Conservation (phyloP, 2,888 invertebrate genomes). For the Orthosia cruda region DNA sequence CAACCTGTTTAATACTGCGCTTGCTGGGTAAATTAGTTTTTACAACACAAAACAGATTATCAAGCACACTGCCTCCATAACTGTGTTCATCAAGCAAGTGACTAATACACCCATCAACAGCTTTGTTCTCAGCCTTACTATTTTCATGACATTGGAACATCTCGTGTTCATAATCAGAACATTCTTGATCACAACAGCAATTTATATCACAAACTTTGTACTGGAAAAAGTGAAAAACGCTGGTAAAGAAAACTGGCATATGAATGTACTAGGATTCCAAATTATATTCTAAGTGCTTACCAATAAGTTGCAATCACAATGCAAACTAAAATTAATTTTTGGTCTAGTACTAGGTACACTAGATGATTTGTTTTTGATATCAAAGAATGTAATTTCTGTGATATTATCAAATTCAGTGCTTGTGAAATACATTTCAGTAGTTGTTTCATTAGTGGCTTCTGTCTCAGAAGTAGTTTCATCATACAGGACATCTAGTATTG, state of each 20-base stretch:
- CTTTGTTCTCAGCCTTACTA: slow-evolving; percentile 18
- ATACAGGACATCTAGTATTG: slow-evolving; percentile 82
- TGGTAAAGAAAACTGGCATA: background rate
- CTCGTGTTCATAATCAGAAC: slow-evolving; percentile 91
- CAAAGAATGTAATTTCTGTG: slow-evolving; percentile 84
- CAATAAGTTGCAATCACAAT: slow-evolving; percentile 85
- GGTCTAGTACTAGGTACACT: slow-evolving; percentile 70
- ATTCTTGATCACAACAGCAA: slow-evolving; percentile 96
- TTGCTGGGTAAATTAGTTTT: slow-evolving; percentile 85
- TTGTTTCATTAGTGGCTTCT: slow-evolving; percentile 73
- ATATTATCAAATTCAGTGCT: slow-evolving; percentile 83
- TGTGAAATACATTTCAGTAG: slow-evolving; percentile 76
- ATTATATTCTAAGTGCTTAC: slow-evolving; percentile 71
- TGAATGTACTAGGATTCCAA: background rate
- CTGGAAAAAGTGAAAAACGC: slow-evolving; percentile 82
- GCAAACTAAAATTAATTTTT: slow-evolving; percentile 71
- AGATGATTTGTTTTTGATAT: slow-evolving; percentile 76
- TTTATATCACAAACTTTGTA: slow-evolving; percentile 94
- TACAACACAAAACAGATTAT: slow-evolving; percentile 84
- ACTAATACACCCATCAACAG: slow-evolving; percentile 68
- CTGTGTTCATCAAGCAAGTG: slow-evolving; percentile 64
- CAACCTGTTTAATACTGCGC: slow-evolving; percentile 76
- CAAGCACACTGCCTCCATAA: slow-evolving; percentile 67
- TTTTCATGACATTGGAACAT: slow-evolving; percentile 92
- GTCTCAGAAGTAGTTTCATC: slow-evolving; percentile 82